These are phyloP conservation scores for Cheirogaleus major DNA, from an alignment of 2,797 vertebrate genomes.

Conservation along the genomic window DNA sequence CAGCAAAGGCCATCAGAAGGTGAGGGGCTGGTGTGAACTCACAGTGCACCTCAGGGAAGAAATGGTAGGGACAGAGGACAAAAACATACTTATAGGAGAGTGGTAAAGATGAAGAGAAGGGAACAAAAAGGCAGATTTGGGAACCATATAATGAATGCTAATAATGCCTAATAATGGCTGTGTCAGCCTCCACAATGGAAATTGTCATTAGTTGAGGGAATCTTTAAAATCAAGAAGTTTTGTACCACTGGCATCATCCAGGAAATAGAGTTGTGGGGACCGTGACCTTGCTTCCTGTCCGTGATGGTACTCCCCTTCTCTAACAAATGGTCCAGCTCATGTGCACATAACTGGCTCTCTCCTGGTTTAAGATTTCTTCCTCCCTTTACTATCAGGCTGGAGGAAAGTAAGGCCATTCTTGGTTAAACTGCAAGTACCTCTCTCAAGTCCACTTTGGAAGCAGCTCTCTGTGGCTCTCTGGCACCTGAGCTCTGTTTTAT, in stretches of 20 bases:
- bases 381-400: not conserved
- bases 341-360: not conserved
- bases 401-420: not conserved
- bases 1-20: not conserved
- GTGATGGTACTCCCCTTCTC: not conserved
- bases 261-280: not conserved
- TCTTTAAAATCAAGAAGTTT: not conserved
- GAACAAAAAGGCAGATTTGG: not conserved
- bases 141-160: not conserved
- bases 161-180: not conserved
- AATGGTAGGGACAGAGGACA: not conserved
- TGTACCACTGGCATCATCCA: not conserved
- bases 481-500: not conserved
- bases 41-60: not conserved
- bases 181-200: not conserved
- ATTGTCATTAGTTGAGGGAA: not conserved
- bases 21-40: not conserved
- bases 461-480: not conserved
- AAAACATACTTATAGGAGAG: not conserved
- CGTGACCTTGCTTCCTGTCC: not conserved
- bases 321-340: not conserved
- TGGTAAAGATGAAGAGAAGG: not conserved
- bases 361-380: not conserved
- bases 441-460: not conserved
- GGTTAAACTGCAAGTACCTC: not conserved